A percentile compares a stretch with the other conserved stretches of the same genome.
Conservation (phyloP, 2,797 vertebrate species). For the Liparis tanakae region DNA sequence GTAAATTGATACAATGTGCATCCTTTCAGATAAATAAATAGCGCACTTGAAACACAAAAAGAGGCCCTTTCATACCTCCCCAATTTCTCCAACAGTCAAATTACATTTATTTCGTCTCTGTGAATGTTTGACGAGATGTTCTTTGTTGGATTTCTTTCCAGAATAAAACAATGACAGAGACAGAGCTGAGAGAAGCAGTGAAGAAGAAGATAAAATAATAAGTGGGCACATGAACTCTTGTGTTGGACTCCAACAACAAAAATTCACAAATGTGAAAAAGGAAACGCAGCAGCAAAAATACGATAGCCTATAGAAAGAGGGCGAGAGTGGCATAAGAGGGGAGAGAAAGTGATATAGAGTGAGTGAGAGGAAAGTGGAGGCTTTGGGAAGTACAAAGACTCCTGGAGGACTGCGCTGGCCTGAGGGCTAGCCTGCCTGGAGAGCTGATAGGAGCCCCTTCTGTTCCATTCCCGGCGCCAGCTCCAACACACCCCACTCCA, state of each 20-base stretch:
- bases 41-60: conserved; percentile 81
- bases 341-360: conserved; percentile 69
- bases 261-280: conserved; percentile 41
- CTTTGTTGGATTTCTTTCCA: conserved; percentile 75
- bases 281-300: conserved; percentile 49
- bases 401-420: conserved; percentile 83
- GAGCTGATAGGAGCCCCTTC: conserved; percentile 82
- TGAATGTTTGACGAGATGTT: conserved; percentile 79
- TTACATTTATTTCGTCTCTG: conserved; percentile 80
- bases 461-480: conserved; percentile 71
- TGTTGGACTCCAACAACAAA: conserved; percentile 47
- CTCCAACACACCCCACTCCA: conserved; percentile 78
- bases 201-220: conserved; percentile 28
- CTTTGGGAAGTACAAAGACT: conserved; percentile 86
- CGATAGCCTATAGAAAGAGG: conserved; percentile 58
- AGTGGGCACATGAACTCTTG: conserved; percentile 3
- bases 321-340: conserved; percentile 51
- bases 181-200: conserved; percentile 39
- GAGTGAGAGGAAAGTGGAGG: conserved; percentile 73
- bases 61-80: conserved; percentile 77
- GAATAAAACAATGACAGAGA: conserved; percentile 59
- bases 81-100: conserved; percentile 84
- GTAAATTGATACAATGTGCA: conserved; percentile 94
- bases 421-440: conserved; percentile 85
- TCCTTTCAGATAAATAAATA: conserved; percentile 97